phyloP scores from a whole-genome alignment of 2,888 invertebrate species.

The Corbicula japonica region DNA sequence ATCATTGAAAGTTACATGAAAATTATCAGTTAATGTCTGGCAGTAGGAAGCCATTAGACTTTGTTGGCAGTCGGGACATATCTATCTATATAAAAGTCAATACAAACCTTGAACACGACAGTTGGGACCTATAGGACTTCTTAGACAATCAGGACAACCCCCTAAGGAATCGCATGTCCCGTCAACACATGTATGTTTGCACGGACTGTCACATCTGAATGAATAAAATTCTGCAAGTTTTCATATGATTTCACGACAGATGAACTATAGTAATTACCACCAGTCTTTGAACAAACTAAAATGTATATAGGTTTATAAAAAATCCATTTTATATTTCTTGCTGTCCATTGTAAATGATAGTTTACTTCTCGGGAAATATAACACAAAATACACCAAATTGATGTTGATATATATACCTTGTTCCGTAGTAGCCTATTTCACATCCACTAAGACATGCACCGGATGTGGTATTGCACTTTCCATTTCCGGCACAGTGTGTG shows the following conservation, averaged over 20 bases:
- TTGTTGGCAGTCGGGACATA: neutral
- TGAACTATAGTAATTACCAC: neutral
- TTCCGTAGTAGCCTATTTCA: slow-evolving; percentile 38
- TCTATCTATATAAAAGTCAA: too few relatives aligned
- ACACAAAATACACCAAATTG: too few relatives aligned
- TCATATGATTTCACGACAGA: neutral
- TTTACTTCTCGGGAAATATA: too few relatives aligned
- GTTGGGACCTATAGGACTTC: slow-evolving; percentile 36
- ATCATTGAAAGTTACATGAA: too few relatives aligned
- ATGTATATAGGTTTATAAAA: too few relatives aligned
- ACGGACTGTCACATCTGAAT: slow-evolving; percentile 35
- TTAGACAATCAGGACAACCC: slow-evolving; percentile 48
- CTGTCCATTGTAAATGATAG: too few relatives aligned
- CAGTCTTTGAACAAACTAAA: too few relatives aligned
- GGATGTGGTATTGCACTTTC: slow-evolving; percentile 14
- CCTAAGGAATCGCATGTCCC: slow-evolving; percentile 43
- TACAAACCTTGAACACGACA: slow-evolving; percentile 62
- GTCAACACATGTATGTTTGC: slow-evolving; percentile 50
- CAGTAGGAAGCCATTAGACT: neutral
- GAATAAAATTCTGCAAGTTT: neutral
- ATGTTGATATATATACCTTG: too few relatives aligned
- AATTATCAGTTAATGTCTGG: too few relatives aligned
- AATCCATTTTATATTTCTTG: too few relatives aligned
- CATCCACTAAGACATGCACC: slow-evolving; percentile 51
- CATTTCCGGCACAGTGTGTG: slow-evolving; percentile 31